Base-by-base conservation (phyloP, 2,113 vertebrate species). In the Nerophis lumbriciformis region DNA sequence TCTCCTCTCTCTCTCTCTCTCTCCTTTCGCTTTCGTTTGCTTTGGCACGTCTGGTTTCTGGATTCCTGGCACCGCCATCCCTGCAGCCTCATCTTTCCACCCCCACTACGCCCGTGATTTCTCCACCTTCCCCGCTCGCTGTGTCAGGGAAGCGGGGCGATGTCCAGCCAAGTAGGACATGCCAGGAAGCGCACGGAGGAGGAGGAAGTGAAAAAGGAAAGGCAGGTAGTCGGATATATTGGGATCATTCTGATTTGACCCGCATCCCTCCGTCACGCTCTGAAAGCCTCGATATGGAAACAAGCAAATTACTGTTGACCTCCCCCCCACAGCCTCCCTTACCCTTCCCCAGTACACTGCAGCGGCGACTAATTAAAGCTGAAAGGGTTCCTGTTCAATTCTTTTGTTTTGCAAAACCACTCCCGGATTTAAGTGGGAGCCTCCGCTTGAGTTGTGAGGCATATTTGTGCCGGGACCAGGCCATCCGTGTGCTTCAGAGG, bases 251-350 rank as follows among this genome's bases (percentile, higher is more conserved):
- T 4, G n/a, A 72, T 73, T 54, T 88, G 83, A 88, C 85, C 88
- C 80, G 84, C 66, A 88, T 88, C 82, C 76, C 66, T 75, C 68
- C 66, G 86, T 45, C 12, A 9, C 42, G 12, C 42, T 45, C 42
- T 11, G 42, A 45, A 45, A 45, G 42, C 42, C 10, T 45, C 42
- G 5, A 45, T 85, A 82, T 82, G 72, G 85, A 88, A 84, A 83
- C 86, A 88, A 85, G 82, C 86, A 85, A 88, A 88, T 88, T 90
- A 88, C 78, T 76, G 73, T 71, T 86, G 86, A 90, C 83, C 86
- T 78, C 73, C 71, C 76, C 65, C 63, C 81, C 60, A 59, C 28
- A 28, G 3, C 28, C 80, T 78, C 87, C 83, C 80, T 77, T 77
- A 11, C 42, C 3, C 42, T 4, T 1, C 42, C 42, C 42, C 42